These are phyloP conservation scores for Drosophila nr. medialis DNA, from an alignment of 2,888 invertebrate genomes.

Conservation along the genomic window DNA sequence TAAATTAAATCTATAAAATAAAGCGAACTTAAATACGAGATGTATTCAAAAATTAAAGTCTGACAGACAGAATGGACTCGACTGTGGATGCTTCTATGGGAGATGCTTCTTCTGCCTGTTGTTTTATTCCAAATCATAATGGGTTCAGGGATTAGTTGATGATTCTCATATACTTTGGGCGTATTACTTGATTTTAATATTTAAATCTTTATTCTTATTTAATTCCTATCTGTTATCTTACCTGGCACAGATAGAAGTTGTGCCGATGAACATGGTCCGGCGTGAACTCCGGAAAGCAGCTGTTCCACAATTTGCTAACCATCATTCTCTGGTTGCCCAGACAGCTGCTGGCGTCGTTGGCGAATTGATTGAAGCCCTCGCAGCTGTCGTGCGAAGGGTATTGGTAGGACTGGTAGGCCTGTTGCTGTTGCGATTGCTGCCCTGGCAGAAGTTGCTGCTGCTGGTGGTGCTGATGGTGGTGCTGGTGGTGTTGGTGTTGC, in stretches of 20 bases:
- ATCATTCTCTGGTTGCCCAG: conserved; percentile 84
- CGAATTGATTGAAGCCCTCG: conserved; percentile 82
- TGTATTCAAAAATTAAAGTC: background rate
- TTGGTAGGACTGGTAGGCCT: conserved; percentile 66
- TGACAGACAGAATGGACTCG: background rate
- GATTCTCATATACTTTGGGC: background rate
- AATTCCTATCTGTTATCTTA: conserved; percentile 45
- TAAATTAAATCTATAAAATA: background rate
- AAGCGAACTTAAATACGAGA: background rate
- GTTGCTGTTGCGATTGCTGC: conserved; percentile 62
- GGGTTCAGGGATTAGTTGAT: too few relatives aligned
- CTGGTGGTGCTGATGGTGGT: conserved; percentile 54
- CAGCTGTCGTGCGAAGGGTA: conserved; percentile 79
- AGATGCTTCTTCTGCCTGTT: background rate
- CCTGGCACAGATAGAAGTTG: conserved; percentile 85
- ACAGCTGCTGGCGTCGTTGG: conserved; percentile 79
- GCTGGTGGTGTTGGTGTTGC: conserved; percentile 50
- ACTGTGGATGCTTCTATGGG: background rate
- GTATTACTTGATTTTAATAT: background rate
- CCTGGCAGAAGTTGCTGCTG: conserved; percentile 59
- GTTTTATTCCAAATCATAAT: background rate
- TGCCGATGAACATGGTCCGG: conserved; percentile 84
- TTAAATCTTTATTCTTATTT: background rate
- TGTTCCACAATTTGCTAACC: conserved; percentile 85
- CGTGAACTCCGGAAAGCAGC: conserved; percentile 84